Percentiles rank a stretch among this genome's conserved stretches.
Conservation (phyloP, 2,888 invertebrate species). For the Odontothrips loti region DNA sequence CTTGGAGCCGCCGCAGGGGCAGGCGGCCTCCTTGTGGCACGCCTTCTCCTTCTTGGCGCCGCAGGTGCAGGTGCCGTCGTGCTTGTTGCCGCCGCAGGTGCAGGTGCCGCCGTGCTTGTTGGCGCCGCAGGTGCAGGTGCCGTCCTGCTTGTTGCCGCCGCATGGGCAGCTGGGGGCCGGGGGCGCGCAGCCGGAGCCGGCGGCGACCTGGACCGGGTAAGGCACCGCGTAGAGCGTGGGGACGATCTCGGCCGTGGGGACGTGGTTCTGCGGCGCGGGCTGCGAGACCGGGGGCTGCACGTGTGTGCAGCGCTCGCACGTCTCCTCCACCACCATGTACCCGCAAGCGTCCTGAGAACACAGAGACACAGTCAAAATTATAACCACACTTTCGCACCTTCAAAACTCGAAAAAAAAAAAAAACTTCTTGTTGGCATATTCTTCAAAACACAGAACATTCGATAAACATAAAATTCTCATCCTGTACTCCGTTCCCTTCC, state of each 20-base stretch:
- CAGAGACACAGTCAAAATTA: not conserved
- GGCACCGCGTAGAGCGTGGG: too few relatives aligned
- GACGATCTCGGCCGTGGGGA: too few relatives aligned
- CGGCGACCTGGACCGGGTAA: too few relatives aligned
- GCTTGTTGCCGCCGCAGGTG: not conserved
- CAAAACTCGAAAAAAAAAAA: too few relatives aligned
- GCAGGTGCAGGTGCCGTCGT: not conserved
- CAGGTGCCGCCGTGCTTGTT: not conserved
- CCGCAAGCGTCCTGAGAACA: not conserved
- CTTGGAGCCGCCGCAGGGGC: not conserved
- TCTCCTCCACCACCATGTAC: slow-evolving; percentile 8
- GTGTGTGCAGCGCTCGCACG: not conserved
- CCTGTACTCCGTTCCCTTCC: too few relatives aligned
- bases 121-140: not conserved
- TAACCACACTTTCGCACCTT: too few relatives aligned
- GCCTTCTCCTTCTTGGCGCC: not conserved
- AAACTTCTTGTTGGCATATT: too few relatives aligned
- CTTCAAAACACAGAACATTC: too few relatives aligned
- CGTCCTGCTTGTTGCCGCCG: not conserved
- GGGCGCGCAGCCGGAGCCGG: too few relatives aligned
- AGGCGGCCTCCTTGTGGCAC: not conserved
- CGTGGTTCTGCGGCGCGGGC: not conserved
- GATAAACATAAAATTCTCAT: too few relatives aligned
- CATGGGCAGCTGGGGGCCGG: not conserved
- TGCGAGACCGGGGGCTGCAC: not conserved